Base-by-base conservation (phyloP, 1,140 invertebrate genomes). In the Amyelois transitella region DNA sequence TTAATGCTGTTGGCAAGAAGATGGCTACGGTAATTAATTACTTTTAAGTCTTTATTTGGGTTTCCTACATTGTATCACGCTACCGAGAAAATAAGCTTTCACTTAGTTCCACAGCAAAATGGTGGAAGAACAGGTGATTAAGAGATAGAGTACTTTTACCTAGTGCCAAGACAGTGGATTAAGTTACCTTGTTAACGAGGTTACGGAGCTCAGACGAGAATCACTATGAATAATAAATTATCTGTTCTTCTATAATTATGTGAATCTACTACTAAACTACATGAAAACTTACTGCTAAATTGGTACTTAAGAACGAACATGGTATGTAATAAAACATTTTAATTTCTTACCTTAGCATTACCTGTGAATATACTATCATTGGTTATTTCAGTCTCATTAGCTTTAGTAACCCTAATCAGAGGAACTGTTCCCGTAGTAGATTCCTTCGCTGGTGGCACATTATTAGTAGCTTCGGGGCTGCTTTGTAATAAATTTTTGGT, bases 1-100 rank as follows among this genome's bases (percentile, higher is more conserved):
- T 96, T 20, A 88, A 93, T 58, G 86, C 80, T 18, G 90, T 94
- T 12, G 95, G 92, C 0, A 91, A 90, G 22, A 91, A 91, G 64
- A 94, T 93, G 6, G 92, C 93, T 53, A 72, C 85, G 61, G 91
- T 92, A 72, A 61, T 14, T 38, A n/a, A n/a, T 14, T 38, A 8
- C 12, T 38, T n/a, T 14, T 14, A n/a, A 14, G n/a, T 38, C 22
- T 24, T 3, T 5, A n/a, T n/a, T n/a, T n/a, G n/a, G n/a, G n/a
- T n/a, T n/a, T n/a, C n/a, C n/a, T n/a, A n/a, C n/a, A n/a, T n/a
- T n/a, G n/a, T n/a, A n/a, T n/a, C n/a, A n/a, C n/a, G n/a, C n/a
- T n/a, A n/a, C n/a, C n/a, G n/a, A n/a, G n/a, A n/a, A n/a, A n/a
- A n/a, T n/a, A n/a, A n/a, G n/a, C n/a, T n/a, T n/a, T n/a, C n/a